These are phyloP conservation scores for Protodeltote pygarga DNA, from an alignment of 2,888 invertebrate genomes.

Conservation along the genomic window DNA sequence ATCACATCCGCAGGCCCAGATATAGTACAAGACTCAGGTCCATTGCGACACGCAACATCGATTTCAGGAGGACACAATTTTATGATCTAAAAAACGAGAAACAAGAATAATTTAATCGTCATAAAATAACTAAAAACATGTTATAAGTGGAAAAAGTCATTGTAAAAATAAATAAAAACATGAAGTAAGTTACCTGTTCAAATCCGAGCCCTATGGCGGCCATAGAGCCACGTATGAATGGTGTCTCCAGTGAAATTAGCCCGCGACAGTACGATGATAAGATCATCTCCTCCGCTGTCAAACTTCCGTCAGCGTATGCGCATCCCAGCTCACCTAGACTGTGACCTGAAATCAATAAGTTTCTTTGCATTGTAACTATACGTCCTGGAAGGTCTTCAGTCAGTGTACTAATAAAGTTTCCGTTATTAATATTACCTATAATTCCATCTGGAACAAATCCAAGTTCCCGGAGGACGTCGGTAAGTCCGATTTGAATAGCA, in stretches of 20 bases:
- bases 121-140: neutral
- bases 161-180: neutral
- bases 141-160: neutral
- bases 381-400: neutral
- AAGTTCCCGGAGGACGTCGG: slow-evolving; percentile 71
- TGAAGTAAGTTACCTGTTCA: slow-evolving; percentile 66
- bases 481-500: slow-evolving; percentile 87
- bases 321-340: slow-evolving; percentile 98
- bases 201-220: slow-evolving; percentile 93
- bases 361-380: neutral
- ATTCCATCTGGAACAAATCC: slow-evolving; percentile 90
- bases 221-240: slow-evolving; percentile 92
- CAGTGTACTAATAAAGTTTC: neutral
- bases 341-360: slow-evolving; percentile 88
- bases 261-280: slow-evolving; percentile 94
- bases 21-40: slow-evolving; percentile 91
- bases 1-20: slow-evolving; percentile 91
- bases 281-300: slow-evolving; percentile 94
- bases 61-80: slow-evolving; percentile 86
- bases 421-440: slow-evolving; percentile 55
- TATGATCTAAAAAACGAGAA: slow-evolving; percentile 54
- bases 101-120: too few relatives aligned
- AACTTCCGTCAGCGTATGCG: slow-evolving; percentile 96
- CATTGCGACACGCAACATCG: slow-evolving; percentile 93
- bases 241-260: slow-evolving; percentile 89